These are phyloP conservation scores for Epistrophella euchroma DNA, from an alignment of 2,888 invertebrate species.

Conservation along the genomic window DNA sequence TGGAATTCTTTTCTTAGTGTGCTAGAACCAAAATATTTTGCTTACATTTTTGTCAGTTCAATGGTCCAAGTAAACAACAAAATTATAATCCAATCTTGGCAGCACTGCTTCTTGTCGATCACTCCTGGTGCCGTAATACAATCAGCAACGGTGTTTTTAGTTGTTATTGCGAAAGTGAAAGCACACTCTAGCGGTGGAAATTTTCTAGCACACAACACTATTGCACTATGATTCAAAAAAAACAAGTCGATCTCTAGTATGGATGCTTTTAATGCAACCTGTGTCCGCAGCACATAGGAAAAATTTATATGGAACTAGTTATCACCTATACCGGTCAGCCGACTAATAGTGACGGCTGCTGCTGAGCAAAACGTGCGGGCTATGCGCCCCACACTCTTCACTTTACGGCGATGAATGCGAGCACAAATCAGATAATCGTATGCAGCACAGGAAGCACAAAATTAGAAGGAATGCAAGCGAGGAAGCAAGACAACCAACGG, in stretches of 20 bases:
- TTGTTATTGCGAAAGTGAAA: slow-evolving; percentile 67
- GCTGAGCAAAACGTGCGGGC: slow-evolving; percentile 37
- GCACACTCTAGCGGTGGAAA: slow-evolving; percentile 63
- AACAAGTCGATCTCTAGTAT: slow-evolving; percentile 48
- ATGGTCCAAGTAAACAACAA: slow-evolving; percentile 44
- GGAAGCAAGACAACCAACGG: slow-evolving; percentile 61
- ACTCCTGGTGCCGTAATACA: slow-evolving; percentile 31
- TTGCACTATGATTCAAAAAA: slow-evolving; percentile 38
- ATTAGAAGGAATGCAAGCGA: slow-evolving; percentile 74
- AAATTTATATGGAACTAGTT: slow-evolving; percentile 59
- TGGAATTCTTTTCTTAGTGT: slow-evolving; percentile 3
- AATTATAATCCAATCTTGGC: slow-evolving; percentile 38
- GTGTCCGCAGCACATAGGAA: slow-evolving; percentile 18
- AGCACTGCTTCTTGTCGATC: slow-evolving; percentile 7
- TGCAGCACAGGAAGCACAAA: slow-evolving; percentile 73
- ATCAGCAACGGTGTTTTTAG: slow-evolving; percentile 29
- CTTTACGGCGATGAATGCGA: slow-evolving; percentile 23
- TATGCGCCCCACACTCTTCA: slow-evolving; percentile 25
- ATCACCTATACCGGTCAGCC: slow-evolving; percentile 63
- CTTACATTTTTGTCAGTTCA: slow-evolving; percentile 75
- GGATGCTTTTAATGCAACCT: slow-evolving; percentile 52
- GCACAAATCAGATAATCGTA: slow-evolving; percentile 63
- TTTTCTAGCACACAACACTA: slow-evolving; percentile 59
- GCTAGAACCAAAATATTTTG: slow-evolving; percentile 19
- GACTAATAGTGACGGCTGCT: slow-evolving; percentile 36